phyloP scores from a whole-genome alignment of 2,888 invertebrate species.

The Choreutis nemorana region DNA sequence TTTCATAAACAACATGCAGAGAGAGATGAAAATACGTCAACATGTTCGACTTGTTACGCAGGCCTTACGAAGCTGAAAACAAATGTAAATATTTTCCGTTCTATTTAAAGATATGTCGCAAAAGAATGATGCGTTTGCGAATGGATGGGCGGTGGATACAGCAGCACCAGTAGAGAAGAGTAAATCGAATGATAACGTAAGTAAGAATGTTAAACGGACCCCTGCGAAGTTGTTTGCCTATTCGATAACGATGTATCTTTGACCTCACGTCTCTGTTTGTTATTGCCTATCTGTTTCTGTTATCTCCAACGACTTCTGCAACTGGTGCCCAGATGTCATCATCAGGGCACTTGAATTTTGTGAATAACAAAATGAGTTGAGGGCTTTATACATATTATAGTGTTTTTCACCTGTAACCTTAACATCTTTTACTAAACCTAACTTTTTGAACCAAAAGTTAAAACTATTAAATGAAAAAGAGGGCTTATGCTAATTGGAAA shows the following conservation, averaged over 20 bases:
- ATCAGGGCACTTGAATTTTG: too few species aligned
- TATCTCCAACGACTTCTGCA: conserved; percentile 19
- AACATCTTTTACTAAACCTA: too few species aligned
- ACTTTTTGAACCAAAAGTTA: too few species aligned
- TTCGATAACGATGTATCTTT: conserved; percentile 32
- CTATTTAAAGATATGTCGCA: conserved; percentile 32
- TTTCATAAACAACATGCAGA: too few species aligned
- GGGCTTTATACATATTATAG: too few species aligned
- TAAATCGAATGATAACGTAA: conserved; percentile 41
- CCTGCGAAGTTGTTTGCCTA: conserved; percentile 53
- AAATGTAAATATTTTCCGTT: conserved; percentile 7
- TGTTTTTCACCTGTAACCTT: too few species aligned
- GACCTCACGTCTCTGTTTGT: conserved; percentile 21
- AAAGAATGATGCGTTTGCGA: conserved; percentile 30
- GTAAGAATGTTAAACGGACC: conserved; percentile 58
- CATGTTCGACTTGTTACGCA: conserved; percentile 11
- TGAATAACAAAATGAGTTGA: too few species aligned
- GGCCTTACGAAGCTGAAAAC: conserved; percentile 9
- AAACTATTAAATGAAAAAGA: too few species aligned
- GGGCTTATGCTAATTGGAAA: too few species aligned
- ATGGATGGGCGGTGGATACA: conserved; percentile 58
- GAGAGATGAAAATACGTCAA: conserved; percentile 9
- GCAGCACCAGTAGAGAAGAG: conserved; percentile 50
- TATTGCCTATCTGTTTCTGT: conserved; percentile 8
- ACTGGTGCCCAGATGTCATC: conserved; percentile 23